Conservation (phyloP, 2,888 invertebrate species). For the Ochropleura leucogaster region DNA sequence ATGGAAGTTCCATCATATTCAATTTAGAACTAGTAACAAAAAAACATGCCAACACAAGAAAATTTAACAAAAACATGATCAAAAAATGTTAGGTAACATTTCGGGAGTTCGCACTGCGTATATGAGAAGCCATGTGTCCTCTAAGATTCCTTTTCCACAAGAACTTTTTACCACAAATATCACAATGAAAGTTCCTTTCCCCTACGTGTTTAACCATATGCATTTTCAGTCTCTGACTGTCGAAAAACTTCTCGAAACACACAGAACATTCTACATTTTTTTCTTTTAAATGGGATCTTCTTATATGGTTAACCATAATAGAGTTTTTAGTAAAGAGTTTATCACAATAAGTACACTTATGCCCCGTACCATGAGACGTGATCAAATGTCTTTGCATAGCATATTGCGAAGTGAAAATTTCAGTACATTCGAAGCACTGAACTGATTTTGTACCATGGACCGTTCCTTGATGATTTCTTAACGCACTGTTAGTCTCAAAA, state of each 20-base stretch:
- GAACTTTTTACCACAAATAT: conserved; percentile 90
- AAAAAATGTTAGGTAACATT: conserved; percentile 52
- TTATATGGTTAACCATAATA: conserved; percentile 79
- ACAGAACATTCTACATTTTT: conserved; percentile 81
- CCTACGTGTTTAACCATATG: conserved; percentile 89
- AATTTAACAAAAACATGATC: conserved; percentile 23
- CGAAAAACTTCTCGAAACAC: conserved; percentile 81
- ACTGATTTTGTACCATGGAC: conserved; percentile 76
- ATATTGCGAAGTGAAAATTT: conserved; percentile 80
- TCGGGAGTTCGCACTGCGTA: conserved; percentile 60
- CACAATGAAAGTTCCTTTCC: conserved; percentile 89
- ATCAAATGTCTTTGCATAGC: conserved; percentile 79
- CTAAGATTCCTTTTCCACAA: conserved; percentile 90
- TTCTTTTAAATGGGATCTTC: conserved; percentile 81
- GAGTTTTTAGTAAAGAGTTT: conserved; percentile 81
- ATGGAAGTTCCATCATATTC: background rate
- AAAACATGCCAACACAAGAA: conserved; percentile 1
- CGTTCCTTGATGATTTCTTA: conserved; percentile 76
- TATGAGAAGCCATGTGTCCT: conserved; percentile 86
- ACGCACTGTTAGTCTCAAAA: conserved; percentile 71
- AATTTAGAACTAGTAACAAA: conserved; percentile 1
- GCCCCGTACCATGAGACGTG: conserved; percentile 75
- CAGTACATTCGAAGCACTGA: conserved; percentile 77
- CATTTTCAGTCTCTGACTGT: conserved; percentile 76
- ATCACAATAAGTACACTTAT: conserved; percentile 79